A percentile compares a stretch with the other conserved stretches of the same genome.
Conservation (phyloP, 1,140 invertebrate genomes). For the Pseudomyrmex dendroicus region DNA sequence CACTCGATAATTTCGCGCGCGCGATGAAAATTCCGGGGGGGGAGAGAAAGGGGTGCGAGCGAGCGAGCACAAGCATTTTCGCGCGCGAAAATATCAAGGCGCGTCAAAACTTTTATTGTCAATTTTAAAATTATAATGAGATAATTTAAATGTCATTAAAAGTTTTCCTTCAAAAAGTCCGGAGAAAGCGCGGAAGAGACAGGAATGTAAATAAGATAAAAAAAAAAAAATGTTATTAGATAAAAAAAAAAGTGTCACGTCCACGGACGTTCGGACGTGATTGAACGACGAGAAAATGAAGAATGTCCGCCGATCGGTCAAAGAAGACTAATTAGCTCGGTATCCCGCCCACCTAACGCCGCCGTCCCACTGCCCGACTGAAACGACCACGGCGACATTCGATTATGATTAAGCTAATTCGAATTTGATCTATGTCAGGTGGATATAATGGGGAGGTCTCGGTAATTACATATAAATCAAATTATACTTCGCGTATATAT, state of each 20-base stretch:
- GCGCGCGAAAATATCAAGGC: background rate
- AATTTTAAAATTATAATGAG: no score
- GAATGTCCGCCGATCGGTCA: slow-evolving; percentile 66
- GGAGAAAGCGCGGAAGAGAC: background rate
- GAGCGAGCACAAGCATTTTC: slow-evolving; percentile 8
- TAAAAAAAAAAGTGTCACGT: no score
- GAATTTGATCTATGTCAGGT: slow-evolving; percentile 83
- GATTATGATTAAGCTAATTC: slow-evolving; percentile 83
- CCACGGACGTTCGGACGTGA: background rate
- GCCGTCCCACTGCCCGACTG: slow-evolving; percentile 37
- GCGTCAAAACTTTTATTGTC: no score
- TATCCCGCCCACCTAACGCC: slow-evolving; percentile 3
- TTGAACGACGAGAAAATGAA: slow-evolving; percentile 61
- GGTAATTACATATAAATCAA: slow-evolving; percentile 83
- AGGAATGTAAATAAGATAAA: background rate
- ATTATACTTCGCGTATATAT: slow-evolving; percentile 75
- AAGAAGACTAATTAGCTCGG: slow-evolving; percentile 66
- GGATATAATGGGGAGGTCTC: slow-evolving; percentile 79
- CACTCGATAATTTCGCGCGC: slow-evolving; percentile 66
- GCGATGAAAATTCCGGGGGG: background rate
- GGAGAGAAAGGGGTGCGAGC: no score
- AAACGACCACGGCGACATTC: slow-evolving; percentile 76
- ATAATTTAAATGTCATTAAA: no score
- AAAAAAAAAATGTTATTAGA: no score
- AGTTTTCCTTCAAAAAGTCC: no score